Conservation (phyloP, 1,140 invertebrate genomes). For the Conus ventricosus region DNA sequence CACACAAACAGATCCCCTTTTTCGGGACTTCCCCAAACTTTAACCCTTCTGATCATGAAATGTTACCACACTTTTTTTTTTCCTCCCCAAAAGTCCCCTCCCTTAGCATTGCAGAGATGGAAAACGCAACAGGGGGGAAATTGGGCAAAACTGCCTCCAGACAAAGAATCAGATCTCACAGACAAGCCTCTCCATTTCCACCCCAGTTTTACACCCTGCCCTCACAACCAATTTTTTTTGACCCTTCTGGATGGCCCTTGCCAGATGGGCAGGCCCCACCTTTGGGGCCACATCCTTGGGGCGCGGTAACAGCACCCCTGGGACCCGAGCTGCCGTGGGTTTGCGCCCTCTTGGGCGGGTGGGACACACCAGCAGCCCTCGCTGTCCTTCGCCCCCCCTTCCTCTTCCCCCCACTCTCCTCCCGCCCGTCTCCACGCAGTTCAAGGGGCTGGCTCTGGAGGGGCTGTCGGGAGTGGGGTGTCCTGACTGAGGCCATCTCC, state of each 20-base stretch:
- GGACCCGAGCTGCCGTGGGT: constrained; percentile 70
- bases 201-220: no score
- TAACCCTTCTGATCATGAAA: no score
- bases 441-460: background rate
- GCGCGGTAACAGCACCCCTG: constrained; percentile 70
- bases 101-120: no score
- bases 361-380: constrained; percentile 67
- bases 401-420: background rate
- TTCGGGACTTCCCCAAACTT: no score
- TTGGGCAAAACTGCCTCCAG: no score
- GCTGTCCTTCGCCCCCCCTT: constrained; percentile 44
- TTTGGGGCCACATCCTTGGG: constrained; percentile 61
- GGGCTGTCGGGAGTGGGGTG: constrained; percentile 30
- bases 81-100: no score
- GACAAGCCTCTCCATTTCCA: background rate
- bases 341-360: constrained; percentile 60
- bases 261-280: constrained; percentile 69
- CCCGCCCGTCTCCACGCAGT: background rate
- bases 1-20: no score
- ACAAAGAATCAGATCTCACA: no score
- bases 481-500: background rate
- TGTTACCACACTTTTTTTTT: no score
- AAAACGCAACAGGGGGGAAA: no score
- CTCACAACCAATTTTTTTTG: no score
- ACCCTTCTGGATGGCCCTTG: constrained; percentile 69